phyloP scores from a whole-genome alignment of 1,140 invertebrate species.

The Bombus turneri region DNA sequence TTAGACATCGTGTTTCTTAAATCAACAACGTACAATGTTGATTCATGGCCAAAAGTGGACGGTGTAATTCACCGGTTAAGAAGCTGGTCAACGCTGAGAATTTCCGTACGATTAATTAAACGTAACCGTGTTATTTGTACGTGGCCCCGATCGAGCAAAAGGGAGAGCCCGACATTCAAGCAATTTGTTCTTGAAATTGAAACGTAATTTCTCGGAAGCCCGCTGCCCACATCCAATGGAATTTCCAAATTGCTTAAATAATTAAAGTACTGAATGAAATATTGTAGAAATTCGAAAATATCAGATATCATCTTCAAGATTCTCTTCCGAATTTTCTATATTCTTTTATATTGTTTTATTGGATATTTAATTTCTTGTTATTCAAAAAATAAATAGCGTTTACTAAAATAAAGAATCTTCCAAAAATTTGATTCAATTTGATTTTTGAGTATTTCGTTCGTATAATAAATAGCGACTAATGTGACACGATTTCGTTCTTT shows the following conservation, averaged over 20 bases:
- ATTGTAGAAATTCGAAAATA: not conserved
- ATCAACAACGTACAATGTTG: slow-evolving; percentile 29
- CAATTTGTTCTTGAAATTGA: slow-evolving; percentile 12
- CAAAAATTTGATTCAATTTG: too few species aligned
- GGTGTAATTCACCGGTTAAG: slow-evolving; percentile 23
- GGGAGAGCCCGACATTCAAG: too few species aligned
- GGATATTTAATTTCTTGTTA: not conserved
- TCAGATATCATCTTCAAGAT: not conserved
- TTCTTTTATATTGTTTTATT: not conserved
- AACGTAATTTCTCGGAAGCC: slow-evolving; percentile 3
- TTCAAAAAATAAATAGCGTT: too few species aligned
- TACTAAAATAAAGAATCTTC: too few species aligned
- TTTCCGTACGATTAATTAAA: slow-evolving; percentile 39
- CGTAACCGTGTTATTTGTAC: slow-evolving; percentile 23
- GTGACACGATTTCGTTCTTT: too few species aligned
- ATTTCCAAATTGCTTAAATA: not conserved
- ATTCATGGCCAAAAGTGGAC: slow-evolving; percentile 20
- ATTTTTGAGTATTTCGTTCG: too few species aligned
- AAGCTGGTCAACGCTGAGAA: slow-evolving; percentile 3
- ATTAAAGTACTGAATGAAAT: not conserved
- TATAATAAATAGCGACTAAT: too few species aligned
- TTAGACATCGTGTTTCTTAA: slow-evolving; percentile 11
- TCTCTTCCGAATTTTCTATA: not conserved
- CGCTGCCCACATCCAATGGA: not conserved
- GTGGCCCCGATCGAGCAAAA: not conserved